Conservation (phyloP, 2,888 invertebrate species). For the Chrysotoxum bicinctum region DNA sequence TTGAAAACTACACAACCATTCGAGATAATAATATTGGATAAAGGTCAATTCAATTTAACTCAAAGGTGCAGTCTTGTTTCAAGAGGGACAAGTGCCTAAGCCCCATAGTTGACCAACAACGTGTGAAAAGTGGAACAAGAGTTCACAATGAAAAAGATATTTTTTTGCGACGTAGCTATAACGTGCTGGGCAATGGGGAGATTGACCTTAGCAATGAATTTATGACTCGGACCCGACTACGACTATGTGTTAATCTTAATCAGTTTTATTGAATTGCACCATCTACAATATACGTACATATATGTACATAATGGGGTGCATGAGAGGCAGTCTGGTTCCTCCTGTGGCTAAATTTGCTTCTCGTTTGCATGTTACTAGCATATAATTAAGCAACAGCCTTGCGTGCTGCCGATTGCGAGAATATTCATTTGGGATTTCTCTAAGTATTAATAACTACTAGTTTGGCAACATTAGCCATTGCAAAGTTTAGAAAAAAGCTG, state of each 20-base stretch:
- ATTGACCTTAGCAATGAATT: slow-evolving; percentile 70
- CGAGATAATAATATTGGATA: slow-evolving; percentile 3
- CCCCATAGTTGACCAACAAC: not conserved
- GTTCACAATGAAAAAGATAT: not conserved
- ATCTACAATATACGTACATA: not conserved
- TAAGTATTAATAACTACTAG: slow-evolving; percentile 21
- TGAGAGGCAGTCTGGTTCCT: slow-evolving; percentile 38
- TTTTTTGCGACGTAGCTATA: slow-evolving; percentile 20
- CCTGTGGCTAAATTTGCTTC: slow-evolving; percentile 34
- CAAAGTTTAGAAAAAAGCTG: slow-evolving; percentile 19
- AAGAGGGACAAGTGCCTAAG: not conserved
- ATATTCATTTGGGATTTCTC: slow-evolving; percentile 56
- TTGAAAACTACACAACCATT: slow-evolving; percentile 41
- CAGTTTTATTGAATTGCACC: slow-evolving; percentile 55
- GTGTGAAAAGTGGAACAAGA: slow-evolving; percentile 41
- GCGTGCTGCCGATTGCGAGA: slow-evolving; percentile 57
- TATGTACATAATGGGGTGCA: slow-evolving; percentile 45
- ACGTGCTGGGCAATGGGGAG: not conserved
- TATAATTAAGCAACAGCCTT: slow-evolving; percentile 61
- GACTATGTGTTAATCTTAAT: slow-evolving; percentile 49
- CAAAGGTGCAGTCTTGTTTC: slow-evolving; percentile 38
- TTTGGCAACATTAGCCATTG: slow-evolving; percentile 41
- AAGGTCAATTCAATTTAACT: slow-evolving; percentile 69
- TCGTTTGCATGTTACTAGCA: slow-evolving; percentile 59
- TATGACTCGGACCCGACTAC: slow-evolving; percentile 39